Percentiles rank a stretch among this genome's conserved stretches.
Conservation (phyloP, 2,888 invertebrate genomes). For the Drosophila peninsularis region DNA sequence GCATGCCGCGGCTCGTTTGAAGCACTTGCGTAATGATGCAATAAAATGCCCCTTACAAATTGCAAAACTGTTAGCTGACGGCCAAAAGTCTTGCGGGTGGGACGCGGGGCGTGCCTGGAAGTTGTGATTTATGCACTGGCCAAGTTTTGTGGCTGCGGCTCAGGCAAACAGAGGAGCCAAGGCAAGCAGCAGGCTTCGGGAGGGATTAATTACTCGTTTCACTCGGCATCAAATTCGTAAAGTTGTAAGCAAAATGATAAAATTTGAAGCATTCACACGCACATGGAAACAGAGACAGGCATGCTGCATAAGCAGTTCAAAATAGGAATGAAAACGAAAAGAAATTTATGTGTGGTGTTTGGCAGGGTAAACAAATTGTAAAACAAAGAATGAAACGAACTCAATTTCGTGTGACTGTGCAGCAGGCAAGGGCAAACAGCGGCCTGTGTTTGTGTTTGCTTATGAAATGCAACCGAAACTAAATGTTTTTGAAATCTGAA, state of each 20-base stretch:
- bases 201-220: constrained; percentile 40
- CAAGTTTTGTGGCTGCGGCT: constrained; percentile 62
- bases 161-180: constrained; percentile 25
- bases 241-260: not conserved
- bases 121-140: constrained; percentile 69
- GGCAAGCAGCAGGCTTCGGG: constrained; percentile 23
- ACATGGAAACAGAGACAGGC: constrained; percentile 33
- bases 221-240: constrained; percentile 6
- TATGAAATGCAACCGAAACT: constrained; percentile 21
- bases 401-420: constrained; percentile 18
- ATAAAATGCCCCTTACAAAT: constrained; percentile 64
- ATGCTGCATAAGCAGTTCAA: constrained; percentile 44
- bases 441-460: constrained; percentile 7
- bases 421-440: constrained; percentile 32
- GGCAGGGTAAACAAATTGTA: constrained; percentile 55
- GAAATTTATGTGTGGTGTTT: constrained; percentile 16
- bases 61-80: constrained; percentile 37
- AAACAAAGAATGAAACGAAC: constrained; percentile 34
- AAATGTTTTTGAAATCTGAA: constrained; percentile 8
- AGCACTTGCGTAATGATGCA: constrained; percentile 71
- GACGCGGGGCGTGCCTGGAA: constrained; percentile 16
- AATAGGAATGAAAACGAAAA: constrained; percentile 9
- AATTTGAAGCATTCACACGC: constrained; percentile 2
- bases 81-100: not conserved
- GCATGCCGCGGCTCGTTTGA: constrained; percentile 37